Evolutionary conservation across 2,888 invertebrate genomes (phyloP).

Genomic region (Cryptus viduatorius): DNA sequence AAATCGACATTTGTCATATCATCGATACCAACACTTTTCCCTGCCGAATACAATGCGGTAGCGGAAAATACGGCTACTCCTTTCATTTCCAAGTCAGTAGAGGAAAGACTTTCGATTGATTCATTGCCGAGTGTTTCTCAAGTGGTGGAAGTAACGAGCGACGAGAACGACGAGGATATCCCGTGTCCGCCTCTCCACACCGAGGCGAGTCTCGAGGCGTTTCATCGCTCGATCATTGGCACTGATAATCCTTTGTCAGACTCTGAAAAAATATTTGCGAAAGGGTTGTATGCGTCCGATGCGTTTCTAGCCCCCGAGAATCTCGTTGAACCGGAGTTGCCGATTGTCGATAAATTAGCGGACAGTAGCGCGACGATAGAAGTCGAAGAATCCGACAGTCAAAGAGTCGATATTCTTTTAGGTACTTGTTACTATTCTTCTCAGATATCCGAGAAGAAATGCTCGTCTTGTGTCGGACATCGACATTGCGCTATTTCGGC

Average conservation of each 20-base stretch:
- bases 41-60: neutral
- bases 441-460: slow-evolving; percentile 56
- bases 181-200: neutral
- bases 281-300: slow-evolving; percentile 47
- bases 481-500: slow-evolving; percentile 65
- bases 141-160: neutral
- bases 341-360: slow-evolving; percentile 37
- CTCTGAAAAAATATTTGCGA: slow-evolving; percentile 3
- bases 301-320: slow-evolving; percentile 14
- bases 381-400: neutral
- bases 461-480: slow-evolving; percentile 47
- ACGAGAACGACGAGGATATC: neutral
- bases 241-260: slow-evolving; percentile 43
- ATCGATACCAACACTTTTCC: neutral
- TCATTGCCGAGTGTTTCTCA: neutral
- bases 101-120: slow-evolving; percentile 15
- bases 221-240: slow-evolving; percentile 23
- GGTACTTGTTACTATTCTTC: slow-evolving; percentile 65
- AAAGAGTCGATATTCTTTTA: neutral
- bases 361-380: slow-evolving; percentile 1
- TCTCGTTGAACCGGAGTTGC: slow-evolving; percentile 25
- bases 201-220: slow-evolving; percentile 4
- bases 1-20: neutral
- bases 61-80: neutral
- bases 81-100: neutral